A percentile compares a stretch with the other conserved stretches of the same genome.
Conservation (phyloP, 2,797 vertebrate genomes). For the Apodemus agrarius region DNA sequence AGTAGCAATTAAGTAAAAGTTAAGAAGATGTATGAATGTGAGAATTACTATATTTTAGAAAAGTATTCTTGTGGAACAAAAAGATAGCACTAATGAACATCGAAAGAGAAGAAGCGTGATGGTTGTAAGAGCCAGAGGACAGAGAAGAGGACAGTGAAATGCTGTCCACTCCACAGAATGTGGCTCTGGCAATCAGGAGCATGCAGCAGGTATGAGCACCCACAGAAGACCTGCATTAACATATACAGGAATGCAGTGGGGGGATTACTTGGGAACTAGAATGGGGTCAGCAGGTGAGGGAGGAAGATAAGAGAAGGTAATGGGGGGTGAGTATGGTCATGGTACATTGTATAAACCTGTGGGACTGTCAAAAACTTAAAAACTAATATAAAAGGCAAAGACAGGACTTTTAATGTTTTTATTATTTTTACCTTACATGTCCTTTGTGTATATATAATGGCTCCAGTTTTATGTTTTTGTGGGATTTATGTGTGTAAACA, state of each 20-base stretch:
- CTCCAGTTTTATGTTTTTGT: neutral
- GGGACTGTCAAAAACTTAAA: neutral
- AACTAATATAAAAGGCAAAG: neutral
- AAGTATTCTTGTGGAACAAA: neutral
- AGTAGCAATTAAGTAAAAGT: neutral
- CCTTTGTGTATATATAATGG: neutral
- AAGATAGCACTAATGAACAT: no score
- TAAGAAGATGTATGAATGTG: neutral
- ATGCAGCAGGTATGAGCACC: neutral
- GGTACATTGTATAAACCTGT: no score
- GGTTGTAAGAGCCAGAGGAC: no score
- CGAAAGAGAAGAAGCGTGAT: neutral
- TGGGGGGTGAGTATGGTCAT: neutral
- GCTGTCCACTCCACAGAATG: no score
- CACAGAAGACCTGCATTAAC: neutral
- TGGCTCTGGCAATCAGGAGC: neutral
- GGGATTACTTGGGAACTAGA: neutral
- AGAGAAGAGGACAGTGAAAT: rapidly evolving
- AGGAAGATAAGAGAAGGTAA: neutral
- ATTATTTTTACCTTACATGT: neutral
- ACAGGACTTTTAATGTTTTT: neutral
- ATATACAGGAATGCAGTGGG: no score
- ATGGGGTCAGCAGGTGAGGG: neutral
- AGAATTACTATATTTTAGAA: neutral
- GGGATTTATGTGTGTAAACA: neutral